These are phyloP conservation scores for Cerceris ruficornis DNA, from an alignment of 2,888 invertebrate species.

Conservation along the genomic window DNA sequence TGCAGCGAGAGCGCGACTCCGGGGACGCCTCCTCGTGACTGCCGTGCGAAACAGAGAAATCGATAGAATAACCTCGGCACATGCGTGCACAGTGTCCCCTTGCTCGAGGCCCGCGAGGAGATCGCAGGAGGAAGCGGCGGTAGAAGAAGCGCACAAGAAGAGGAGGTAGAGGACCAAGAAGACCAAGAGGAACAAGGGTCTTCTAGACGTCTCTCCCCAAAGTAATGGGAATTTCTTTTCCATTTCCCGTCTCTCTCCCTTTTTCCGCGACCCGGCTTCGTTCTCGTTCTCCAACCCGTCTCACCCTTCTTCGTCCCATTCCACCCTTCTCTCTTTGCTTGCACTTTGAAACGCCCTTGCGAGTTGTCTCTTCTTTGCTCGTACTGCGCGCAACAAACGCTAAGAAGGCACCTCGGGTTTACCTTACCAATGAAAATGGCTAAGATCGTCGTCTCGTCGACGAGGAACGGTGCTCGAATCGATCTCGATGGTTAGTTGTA, in stretches of 20 bases:
- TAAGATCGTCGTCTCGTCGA: conserved; percentile 46
- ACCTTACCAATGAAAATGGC: conserved; percentile 53
- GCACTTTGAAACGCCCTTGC: conserved; percentile 45
- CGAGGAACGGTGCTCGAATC: conserved; percentile 34
- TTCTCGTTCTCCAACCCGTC: conserved; percentile 43
- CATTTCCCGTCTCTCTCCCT: conserved; percentile 65
- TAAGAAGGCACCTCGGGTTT: conserved; percentile 50
- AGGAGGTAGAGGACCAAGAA: conserved; percentile 44
- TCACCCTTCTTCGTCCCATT: conserved; percentile 13
- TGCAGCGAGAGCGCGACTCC: conserved; percentile 64
- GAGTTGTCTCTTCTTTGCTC: conserved; percentile 47
- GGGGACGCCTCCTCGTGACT: conserved; percentile 73
- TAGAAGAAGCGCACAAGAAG: conserved; percentile 23
- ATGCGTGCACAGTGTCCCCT: conserved; percentile 70
- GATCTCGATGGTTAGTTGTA: conserved; percentile 17
- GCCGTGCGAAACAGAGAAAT: conserved; percentile 74
- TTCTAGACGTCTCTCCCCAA: conserved; percentile 70
- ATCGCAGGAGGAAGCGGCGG: conserved; percentile 41
- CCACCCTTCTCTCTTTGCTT: conserved; percentile 37
- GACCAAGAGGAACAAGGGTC: conserved; percentile 63
- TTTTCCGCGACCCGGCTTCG: conserved; percentile 47
- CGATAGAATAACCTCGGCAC: conserved; percentile 76
- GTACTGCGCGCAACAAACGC: conserved; percentile 50
- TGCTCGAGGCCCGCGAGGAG: conserved; percentile 33
- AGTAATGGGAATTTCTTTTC: conserved; percentile 77